Conservation (phyloP, 2,888 invertebrate genomes). For the Oscheius sp. region DNA sequence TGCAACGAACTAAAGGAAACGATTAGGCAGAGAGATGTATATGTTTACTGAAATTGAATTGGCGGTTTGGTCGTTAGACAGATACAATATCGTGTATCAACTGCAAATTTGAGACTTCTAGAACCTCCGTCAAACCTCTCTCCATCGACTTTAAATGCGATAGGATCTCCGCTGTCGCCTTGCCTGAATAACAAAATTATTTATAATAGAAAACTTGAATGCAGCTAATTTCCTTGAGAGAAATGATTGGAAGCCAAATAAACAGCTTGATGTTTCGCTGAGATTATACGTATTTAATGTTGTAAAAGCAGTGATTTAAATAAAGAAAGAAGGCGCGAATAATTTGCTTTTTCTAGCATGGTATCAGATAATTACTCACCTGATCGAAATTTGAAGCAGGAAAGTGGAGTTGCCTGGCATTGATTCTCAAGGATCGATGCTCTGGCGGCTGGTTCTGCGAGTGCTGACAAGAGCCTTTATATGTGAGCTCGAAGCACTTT, state of each 20-base stretch:
- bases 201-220: no score
- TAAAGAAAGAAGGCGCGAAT: no score
- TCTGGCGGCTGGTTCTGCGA: constrained; percentile 22
- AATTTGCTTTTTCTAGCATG: no score
- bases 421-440: constrained; percentile 31
- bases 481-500: constrained; percentile 25
- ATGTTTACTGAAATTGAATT: constrained; percentile 59
- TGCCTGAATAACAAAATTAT: constrained; percentile 54
- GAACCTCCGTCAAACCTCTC: constrained; percentile 62
- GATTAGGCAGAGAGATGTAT: neutral
- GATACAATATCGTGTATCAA: constrained; percentile 62
- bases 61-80: constrained; percentile 56
- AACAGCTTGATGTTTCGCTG: no score
- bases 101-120: constrained; percentile 62
- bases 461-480: constrained; percentile 30
- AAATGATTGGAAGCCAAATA: no score
- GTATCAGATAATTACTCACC: constrained; percentile 4
- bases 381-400: constrained; percentile 24
- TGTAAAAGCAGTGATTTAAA: no score
- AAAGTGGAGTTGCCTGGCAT: constrained; percentile 28
- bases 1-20: constrained; percentile 35
- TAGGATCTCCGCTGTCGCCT: constrained; percentile 53
- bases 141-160: constrained; percentile 68
- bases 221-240: no score
- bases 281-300: no score